These are phyloP conservation scores for Phanerotoma sp. DNA, from an alignment of 2,888 invertebrate genomes.

Conservation along the genomic window DNA sequence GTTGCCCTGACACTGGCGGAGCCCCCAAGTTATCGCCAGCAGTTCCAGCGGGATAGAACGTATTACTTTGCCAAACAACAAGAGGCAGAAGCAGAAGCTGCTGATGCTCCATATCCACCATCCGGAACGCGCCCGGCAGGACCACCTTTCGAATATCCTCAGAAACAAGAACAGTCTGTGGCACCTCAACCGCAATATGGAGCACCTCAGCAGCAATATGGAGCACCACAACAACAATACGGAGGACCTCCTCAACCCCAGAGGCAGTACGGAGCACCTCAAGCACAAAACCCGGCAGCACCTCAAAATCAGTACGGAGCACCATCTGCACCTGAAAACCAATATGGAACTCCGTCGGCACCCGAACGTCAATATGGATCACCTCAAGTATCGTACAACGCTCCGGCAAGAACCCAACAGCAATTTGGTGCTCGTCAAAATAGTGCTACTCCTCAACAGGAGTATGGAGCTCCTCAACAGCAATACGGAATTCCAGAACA, in stretches of 20 bases:
- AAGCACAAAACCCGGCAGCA: constrained; percentile 14
- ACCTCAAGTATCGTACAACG: too few species aligned
- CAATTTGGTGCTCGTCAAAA: too few species aligned
- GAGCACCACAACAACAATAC: constrained; percentile 38
- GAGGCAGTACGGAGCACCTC: constrained; percentile 30
- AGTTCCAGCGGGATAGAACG: constrained; percentile 38
- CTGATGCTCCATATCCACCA: constrained; percentile 54
- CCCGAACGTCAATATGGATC: constrained; percentile 46
- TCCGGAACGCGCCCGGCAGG: constrained; percentile 59
- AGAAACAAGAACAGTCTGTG: constrained; percentile 46
- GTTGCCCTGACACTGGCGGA: constrained; percentile 57
- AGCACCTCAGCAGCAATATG: constrained; percentile 25
- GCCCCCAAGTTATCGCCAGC: constrained; percentile 53
- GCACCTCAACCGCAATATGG: constrained; percentile 36
- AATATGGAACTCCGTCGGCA: constrained; percentile 36
- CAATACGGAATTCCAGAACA: constrained; percentile 39
- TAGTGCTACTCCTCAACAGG: too few species aligned
- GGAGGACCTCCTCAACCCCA: constrained; percentile 46
- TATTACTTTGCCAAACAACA: constrained; percentile 53
- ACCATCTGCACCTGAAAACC: constrained; percentile 29
- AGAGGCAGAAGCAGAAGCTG: constrained; percentile 32
- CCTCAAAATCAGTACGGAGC: constrained; percentile 33
- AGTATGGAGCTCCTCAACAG: constrained; percentile 24
- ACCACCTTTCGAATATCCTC: constrained; percentile 56
- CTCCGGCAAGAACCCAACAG: constrained; percentile 26